A percentile compares a stretch with the other conserved stretches of the same genome.
Conservation (phyloP, 2,888 invertebrate genomes). For the Mesorhabditis belari region DNA sequence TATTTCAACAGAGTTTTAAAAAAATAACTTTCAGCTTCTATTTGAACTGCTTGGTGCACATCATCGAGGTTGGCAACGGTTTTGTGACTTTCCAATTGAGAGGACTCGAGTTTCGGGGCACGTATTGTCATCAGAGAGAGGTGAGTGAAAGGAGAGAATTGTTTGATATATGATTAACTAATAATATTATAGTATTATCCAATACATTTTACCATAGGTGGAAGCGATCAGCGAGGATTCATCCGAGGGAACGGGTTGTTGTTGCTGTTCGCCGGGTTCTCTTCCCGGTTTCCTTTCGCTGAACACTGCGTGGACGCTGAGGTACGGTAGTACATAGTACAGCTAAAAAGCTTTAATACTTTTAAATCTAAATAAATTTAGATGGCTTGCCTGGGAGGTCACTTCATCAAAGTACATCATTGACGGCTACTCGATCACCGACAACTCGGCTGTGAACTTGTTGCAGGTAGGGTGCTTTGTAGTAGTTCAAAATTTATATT, state of each 20-base stretch:
- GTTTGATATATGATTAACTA: not conserved
- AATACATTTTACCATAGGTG: constrained; percentile 61
- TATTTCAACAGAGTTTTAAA: not conserved
- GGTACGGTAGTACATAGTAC: too few species aligned
- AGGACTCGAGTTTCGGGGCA: constrained; percentile 89
- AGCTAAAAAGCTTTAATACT: not conserved
- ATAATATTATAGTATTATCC: not conserved
- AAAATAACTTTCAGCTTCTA: constrained; percentile 66
- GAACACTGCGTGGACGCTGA: constrained; percentile 91
- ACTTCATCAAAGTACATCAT: constrained; percentile 74
- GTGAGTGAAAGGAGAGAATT: constrained; percentile 6
- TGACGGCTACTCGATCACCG: constrained; percentile 95
- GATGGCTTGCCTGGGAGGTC: constrained; percentile 55
- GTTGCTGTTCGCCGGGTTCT: constrained; percentile 75
- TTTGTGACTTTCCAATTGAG: constrained; percentile 93
- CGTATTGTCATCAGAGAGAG: constrained; percentile 96
- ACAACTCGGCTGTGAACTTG: constrained; percentile 93
- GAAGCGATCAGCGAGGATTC: constrained; percentile 97
- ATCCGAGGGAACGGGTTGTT: constrained; percentile 85
- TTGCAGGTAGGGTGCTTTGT: constrained; percentile 63
- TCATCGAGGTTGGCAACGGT: constrained; percentile 93
- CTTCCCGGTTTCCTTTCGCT: constrained; percentile 79
- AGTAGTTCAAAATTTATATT: not conserved
- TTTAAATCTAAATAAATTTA: too few species aligned
- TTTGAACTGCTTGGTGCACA: constrained; percentile 92